These are phyloP conservation scores for Cebus imitator DNA, from an alignment of 2,113 vertebrate genomes.

Conservation along the genomic window DNA sequence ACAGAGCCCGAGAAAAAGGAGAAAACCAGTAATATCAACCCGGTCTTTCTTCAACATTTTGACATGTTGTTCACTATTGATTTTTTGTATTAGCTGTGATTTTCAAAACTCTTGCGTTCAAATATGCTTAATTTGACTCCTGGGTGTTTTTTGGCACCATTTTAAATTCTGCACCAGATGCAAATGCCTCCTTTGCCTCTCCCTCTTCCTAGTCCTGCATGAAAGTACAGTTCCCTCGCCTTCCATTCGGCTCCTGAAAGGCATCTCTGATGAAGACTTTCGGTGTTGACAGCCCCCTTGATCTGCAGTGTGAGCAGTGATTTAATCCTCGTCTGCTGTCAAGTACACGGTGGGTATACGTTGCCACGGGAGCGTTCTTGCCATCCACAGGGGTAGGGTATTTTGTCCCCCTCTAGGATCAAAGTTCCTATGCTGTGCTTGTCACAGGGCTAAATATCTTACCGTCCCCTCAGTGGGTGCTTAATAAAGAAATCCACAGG, in stretches of 20 bases:
- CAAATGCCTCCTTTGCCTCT: background rate
- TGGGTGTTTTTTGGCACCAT: background rate
- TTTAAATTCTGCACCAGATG: background rate
- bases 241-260: background rate
- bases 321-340: background rate
- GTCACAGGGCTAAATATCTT: background rate
- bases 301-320: background rate
- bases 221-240: background rate
- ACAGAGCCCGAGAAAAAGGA: background rate
- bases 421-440: background rate
- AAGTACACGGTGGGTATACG: background rate
- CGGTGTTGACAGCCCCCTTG: background rate
- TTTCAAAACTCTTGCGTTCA: background rate
- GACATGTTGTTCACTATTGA: background rate
- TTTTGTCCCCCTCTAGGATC: background rate
- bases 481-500: background rate
- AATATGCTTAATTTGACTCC: background rate
- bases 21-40: background rate
- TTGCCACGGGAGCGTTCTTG: background rate
- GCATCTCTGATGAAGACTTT: background rate
- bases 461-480: background rate
- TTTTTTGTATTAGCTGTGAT: background rate
- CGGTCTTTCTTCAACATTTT: constrained; percentile 1
- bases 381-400: background rate
- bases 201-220: background rate